Percentiles rank a stretch among this genome's conserved stretches.
Conservation (phyloP, 2,888 invertebrate species). For the Gastracanthus pulcherrimus region DNA sequence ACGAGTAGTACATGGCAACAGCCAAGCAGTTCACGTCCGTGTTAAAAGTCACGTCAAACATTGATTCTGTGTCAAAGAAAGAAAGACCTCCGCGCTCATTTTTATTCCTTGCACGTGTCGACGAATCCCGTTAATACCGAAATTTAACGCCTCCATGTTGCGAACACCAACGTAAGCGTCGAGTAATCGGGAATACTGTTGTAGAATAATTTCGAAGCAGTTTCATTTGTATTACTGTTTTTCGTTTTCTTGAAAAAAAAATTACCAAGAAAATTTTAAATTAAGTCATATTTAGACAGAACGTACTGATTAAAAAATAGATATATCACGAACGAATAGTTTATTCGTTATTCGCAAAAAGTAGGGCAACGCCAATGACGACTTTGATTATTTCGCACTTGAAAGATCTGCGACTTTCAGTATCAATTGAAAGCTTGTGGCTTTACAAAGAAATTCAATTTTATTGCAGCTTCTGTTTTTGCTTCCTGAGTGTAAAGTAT, state of each 20-base stretch:
- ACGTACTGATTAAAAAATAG: no score
- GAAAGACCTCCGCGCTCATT: neutral
- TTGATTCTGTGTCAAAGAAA: conserved; percentile 40
- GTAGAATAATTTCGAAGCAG: neutral
- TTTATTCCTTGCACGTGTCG: conserved; percentile 15
- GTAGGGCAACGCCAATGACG: conserved; percentile 22
- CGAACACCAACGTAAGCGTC: neutral
- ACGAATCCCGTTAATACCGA: conserved; percentile 22
- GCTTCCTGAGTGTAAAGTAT: no score
- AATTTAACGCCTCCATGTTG: neutral
- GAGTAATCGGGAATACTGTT: no score
- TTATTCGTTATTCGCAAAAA: neutral
- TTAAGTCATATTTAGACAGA: no score
- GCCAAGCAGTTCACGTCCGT: neutral
- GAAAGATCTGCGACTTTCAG: conserved; percentile 5
- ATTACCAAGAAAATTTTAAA: no score
- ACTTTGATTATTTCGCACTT: neutral
- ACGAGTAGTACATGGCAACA: no score
- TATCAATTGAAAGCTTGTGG: neutral
- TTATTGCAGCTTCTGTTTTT: no score
- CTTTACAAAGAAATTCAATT: no score
- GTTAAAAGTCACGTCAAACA: conserved; percentile 13
- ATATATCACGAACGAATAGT: no score
- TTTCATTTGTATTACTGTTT: no score
- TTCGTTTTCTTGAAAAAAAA: no score